phyloP scores from a whole-genome alignment of 92 coral and sea anemone species.

The Parazoanthus atlanticus region DNA sequence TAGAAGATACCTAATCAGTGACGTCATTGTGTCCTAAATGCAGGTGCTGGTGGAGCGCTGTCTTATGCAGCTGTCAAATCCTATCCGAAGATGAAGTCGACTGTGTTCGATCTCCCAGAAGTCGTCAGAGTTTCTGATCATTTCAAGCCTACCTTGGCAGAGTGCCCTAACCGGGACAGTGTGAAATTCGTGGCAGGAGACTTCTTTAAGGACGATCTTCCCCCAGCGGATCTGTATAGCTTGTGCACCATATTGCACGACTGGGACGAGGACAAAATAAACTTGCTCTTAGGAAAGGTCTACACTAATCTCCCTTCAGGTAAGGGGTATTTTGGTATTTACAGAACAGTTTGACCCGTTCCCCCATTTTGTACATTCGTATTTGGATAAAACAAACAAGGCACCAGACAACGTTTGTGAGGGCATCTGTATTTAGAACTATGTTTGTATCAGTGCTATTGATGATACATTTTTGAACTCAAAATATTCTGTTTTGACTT shows the following conservation, averaged over 20 bases:
- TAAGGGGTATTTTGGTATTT: background rate
- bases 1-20: background rate
- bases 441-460: too few relatives aligned
- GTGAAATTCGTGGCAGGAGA: constrained; percentile 50
- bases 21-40: background rate
- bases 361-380: too few relatives aligned
- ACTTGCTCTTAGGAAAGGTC: constrained; percentile 37
- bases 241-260: constrained; percentile 48
- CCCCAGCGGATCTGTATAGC: constrained; percentile 48
- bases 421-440: too few relatives aligned
- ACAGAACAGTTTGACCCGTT: too few relatives aligned
- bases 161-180: constrained; percentile 37
- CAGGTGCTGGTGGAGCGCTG: constrained; percentile 55
- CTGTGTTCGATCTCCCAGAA: constrained; percentile 50
- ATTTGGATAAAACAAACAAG: too few relatives aligned
- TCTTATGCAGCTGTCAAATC: constrained; percentile 48
- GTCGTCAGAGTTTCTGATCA: constrained; percentile 46
- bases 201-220: constrained; percentile 50
- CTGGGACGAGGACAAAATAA: constrained; percentile 46
- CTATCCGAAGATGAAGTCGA: constrained; percentile 53
- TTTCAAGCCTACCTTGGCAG: constrained; percentile 39
- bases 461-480: too few relatives aligned
- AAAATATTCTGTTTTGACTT: too few relatives aligned
- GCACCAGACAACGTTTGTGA: too few relatives aligned
- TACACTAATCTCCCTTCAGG: constrained; percentile 48